A percentile compares a stretch with the other conserved stretches of the same genome.
Evolutionary conservation across 2,797 vertebrate genomes (phyloP).

Genomic region (Crocodylus rhombifer): DNA sequence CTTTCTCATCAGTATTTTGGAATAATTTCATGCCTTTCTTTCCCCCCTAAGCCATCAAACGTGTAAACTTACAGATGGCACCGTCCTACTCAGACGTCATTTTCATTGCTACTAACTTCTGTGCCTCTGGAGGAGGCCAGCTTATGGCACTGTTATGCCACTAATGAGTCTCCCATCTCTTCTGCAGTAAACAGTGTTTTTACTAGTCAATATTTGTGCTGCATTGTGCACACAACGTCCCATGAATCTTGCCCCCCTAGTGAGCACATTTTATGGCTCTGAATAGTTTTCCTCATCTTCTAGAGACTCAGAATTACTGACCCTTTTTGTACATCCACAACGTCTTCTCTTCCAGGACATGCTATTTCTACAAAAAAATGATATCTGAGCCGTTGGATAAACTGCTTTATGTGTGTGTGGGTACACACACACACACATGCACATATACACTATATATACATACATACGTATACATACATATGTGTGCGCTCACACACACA

Average conservation of each 20-base stretch:
- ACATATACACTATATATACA: not conserved
- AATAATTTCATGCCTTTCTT: constrained; percentile 64
- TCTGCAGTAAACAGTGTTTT: constrained; percentile 70
- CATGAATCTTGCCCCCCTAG: constrained; percentile 22
- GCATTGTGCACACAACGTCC: constrained; percentile 11
- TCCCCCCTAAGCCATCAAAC: constrained; percentile 48
- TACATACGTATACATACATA: not conserved
- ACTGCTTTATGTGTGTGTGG: constrained; percentile 41
- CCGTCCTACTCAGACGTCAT: constrained; percentile 46
- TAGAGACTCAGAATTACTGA: not conserved
- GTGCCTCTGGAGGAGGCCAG: constrained; percentile 72
- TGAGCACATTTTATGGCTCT: constrained; percentile 37
- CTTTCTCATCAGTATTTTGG: constrained; percentile 71
- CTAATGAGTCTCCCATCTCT: constrained; percentile 69
- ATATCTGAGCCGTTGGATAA: constrained; percentile 18
- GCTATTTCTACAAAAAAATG: constrained; percentile 49
- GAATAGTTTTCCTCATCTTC: constrained; percentile 36
- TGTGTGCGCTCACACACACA: not conserved
- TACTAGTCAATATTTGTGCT: constrained; percentile 60
- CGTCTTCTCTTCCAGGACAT: constrained; percentile 3
- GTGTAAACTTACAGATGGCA: constrained; percentile 74
- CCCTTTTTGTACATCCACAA: not conserved
- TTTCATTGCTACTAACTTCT: constrained; percentile 76
- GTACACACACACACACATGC: not conserved
- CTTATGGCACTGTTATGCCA: constrained; percentile 72